Evolutionary conservation across 2,888 invertebrate species (phyloP).

Genomic region (Metalampra italica): DNA sequence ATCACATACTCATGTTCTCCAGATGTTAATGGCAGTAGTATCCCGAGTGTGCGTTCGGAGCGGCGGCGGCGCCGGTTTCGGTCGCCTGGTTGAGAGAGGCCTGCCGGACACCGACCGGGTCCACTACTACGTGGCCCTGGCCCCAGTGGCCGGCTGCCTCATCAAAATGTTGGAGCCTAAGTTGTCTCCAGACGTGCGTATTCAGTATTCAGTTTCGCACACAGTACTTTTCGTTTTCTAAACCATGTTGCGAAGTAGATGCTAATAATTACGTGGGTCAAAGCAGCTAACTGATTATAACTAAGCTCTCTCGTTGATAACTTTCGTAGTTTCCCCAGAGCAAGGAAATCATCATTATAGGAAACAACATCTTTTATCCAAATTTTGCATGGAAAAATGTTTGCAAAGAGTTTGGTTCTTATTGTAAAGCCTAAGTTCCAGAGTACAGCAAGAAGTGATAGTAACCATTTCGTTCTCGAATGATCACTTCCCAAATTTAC

Average conservation of each 20-base stretch:
- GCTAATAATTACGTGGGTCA: too few relatives aligned
- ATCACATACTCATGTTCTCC: background rate
- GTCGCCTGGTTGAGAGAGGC: constrained; percentile 54
- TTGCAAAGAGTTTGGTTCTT: too few relatives aligned
- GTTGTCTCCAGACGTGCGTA: constrained; percentile 42
- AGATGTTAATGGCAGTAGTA: constrained; percentile 89
- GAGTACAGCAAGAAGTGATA: too few relatives aligned
- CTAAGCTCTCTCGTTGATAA: too few relatives aligned
- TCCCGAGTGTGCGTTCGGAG: constrained; percentile 86
- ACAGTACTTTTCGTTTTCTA: background rate
- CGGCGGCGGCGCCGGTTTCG: constrained; percentile 64
- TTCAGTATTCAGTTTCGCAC: background rate
- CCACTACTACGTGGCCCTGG: constrained; percentile 67
- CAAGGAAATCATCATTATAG: too few relatives aligned
- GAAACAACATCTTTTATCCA: too few relatives aligned
- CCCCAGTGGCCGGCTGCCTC: constrained; percentile 66
- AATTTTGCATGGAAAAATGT: too few relatives aligned
- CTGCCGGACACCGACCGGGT: constrained; percentile 68
- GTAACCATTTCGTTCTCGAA: too few relatives aligned
- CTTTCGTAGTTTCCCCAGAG: too few relatives aligned
- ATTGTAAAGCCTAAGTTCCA: too few relatives aligned
- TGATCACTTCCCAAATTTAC: too few relatives aligned
- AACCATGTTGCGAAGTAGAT: background rate
- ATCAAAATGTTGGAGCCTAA: constrained; percentile 53
- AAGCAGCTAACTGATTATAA: too few relatives aligned